phyloP scores from a whole-genome alignment of 2,113 vertebrate species.

The Uria aalge region DNA sequence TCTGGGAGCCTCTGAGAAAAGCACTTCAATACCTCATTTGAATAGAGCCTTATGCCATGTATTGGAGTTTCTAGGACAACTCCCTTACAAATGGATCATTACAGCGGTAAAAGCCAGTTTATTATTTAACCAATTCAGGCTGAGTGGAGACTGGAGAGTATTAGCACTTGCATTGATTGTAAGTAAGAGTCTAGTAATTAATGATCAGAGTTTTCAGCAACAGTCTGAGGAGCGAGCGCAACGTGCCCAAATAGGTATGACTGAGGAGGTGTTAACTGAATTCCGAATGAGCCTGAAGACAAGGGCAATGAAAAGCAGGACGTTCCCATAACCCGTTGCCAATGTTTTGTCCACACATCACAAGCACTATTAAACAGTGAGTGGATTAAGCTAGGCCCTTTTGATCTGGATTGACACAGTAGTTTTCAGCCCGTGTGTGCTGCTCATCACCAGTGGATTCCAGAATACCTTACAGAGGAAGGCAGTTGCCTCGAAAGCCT shows the following conservation, averaged over 20 bases:
- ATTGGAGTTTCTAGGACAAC: constrained; percentile 57
- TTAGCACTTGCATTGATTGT: constrained; percentile 53
- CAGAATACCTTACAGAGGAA: neutral
- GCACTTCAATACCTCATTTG: constrained; percentile 39
- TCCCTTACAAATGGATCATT: constrained; percentile 55
- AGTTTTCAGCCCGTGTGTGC: neutral
- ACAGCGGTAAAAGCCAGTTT: constrained; percentile 36
- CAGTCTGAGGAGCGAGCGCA: neutral
- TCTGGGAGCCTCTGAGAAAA: constrained; percentile 8
- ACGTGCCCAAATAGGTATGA: neutral
- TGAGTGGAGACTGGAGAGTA: constrained; percentile 28
- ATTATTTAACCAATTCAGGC: constrained; percentile 58
- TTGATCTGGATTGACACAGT: neutral
- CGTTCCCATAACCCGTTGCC: neutral
- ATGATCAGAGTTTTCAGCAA: constrained; percentile 52
- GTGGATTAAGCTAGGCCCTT: neutral
- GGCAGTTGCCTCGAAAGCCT: neutral
- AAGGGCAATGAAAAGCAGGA: neutral
- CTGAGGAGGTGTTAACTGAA: constrained; percentile 4
- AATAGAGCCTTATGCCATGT: neutral
- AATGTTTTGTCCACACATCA: neutral
- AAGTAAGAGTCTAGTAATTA: constrained; percentile 57
- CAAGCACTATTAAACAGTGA: neutral
- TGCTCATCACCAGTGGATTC: neutral
- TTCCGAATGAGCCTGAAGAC: neutral